phyloP scores from a whole-genome alignment of 2,888 invertebrate species.

The Drosophila pseudotalamancana region DNA sequence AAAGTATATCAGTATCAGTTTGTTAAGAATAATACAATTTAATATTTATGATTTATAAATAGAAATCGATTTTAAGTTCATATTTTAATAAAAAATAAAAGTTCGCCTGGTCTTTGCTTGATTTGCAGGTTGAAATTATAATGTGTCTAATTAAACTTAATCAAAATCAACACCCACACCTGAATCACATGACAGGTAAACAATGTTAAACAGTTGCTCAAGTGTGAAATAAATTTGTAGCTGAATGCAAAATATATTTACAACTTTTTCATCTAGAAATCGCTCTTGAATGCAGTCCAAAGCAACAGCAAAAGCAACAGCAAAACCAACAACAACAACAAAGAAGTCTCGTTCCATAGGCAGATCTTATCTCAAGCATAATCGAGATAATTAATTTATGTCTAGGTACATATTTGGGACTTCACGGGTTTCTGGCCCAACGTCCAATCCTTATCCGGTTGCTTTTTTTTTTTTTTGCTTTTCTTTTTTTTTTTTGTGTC shows the following conservation, averaged over 20 bases:
- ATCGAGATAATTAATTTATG: conserved; percentile 61
- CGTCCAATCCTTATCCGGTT: conserved; percentile 52
- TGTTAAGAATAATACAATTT: too few relatives aligned
- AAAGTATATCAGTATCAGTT: too few relatives aligned
- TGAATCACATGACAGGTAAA: conserved; percentile 39
- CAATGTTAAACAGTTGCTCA: conserved; percentile 10
- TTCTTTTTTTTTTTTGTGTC: too few relatives aligned
- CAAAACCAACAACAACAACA: too few relatives aligned
- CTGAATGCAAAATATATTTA: conserved; percentile 39
- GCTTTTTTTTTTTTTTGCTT: too few relatives aligned
- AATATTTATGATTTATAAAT: too few relatives aligned
- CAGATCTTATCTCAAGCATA: conserved; percentile 42
- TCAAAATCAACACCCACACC: conserved; percentile 33
- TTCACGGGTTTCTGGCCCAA: conserved; percentile 33
- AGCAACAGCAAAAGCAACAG: neutral
- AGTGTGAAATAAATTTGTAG: conserved; percentile 32
- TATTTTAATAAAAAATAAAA: too few relatives aligned
- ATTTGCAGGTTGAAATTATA: conserved; percentile 9
- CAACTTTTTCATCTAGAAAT: neutral
- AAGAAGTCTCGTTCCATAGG: too few relatives aligned
- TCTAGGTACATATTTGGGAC: conserved; percentile 46
- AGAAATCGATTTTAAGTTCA: too few relatives aligned
- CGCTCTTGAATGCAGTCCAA: neutral
- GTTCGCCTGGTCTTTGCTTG: too few relatives aligned
- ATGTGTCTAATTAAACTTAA: conserved; percentile 23